Base-by-base conservation (phyloP, 2,113 vertebrate species). In the Motacilla alba region DNA sequence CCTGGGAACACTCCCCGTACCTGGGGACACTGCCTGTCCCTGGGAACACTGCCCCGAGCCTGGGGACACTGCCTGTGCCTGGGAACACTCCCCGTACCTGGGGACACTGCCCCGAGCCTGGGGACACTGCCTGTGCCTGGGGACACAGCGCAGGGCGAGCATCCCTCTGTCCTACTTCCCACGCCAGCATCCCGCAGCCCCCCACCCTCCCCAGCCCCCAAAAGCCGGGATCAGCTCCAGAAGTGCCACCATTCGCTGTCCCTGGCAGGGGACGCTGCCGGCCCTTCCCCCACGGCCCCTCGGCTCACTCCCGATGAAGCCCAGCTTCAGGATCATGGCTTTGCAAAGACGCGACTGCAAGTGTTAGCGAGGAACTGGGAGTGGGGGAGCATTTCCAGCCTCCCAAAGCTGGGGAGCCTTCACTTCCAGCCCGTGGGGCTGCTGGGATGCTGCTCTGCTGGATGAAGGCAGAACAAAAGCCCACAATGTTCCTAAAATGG, bases 341-440 rank as follows among this genome's bases (percentile, higher is more conserved):
- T 80, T 52, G 94, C 84, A 85, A 78, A 93, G 87, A 56, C 0
- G 11, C 46, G 39, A 24, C 6, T n/a, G 46, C 41, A 79, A 69
- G 41, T 35, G 26, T 15, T 27, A 76, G 31, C 13, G 3, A 23
- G 64, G 43, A 63, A 47, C 15, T 2, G 1, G 8, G 70, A 43
- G 87, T 2, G 15, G 17, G 18, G n/a, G 15, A 43, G 33, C 31
- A 13, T 60, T 37, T 24, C 14, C 56, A 79, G 66, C 69, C 31
- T 69, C 80, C 41, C 69, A 23, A 35, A 70, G 39, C 27, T 0
- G 0, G 3, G 3, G 4, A 64, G 35, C 11, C 6, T 1, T 56
- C 22, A 6, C 14, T 31, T 41, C 19, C 87, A 87, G 69, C 47
- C 64, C 16, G 33, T 0, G 1, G 47, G 72, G 66, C 33, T 37